These are phyloP conservation scores for Montifringilla adamsi DNA, from an alignment of 2,113 vertebrate genomes.

Conservation along the genomic window DNA sequence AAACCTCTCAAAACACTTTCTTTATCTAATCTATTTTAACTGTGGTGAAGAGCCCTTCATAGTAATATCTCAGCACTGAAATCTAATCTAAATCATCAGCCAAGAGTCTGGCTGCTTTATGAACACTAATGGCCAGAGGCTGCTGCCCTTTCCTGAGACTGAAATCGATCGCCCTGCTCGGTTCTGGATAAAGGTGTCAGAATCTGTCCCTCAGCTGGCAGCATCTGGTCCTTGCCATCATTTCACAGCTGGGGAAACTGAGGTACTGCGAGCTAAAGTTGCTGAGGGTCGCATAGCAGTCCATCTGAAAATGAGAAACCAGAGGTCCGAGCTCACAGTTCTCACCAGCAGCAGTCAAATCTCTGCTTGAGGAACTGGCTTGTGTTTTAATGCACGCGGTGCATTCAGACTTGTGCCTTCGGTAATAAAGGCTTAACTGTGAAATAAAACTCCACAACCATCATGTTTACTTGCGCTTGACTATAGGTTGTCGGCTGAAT, in stretches of 20 bases:
- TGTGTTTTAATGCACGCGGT: background rate
- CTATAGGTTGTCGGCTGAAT: background rate
- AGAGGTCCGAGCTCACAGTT: background rate
- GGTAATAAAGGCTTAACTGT: constrained; percentile 8
- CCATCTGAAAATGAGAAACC: background rate
- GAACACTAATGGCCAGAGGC: background rate
- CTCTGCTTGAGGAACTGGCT: background rate
- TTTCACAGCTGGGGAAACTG: background rate
- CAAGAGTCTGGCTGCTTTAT: background rate
- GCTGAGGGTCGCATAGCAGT: background rate
- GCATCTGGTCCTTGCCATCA: background rate
- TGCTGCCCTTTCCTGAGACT: background rate
- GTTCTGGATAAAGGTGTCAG: background rate
- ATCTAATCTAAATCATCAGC: constrained; percentile 50
- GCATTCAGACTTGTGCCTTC: background rate
- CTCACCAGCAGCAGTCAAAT: background rate
- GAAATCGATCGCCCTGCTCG: background rate
- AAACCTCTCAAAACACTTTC: constrained; percentile 20
- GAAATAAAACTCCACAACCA: constrained; percentile 36
- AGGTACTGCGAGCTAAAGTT: background rate
- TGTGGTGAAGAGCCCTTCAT: background rate
- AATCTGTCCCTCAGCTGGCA: background rate
- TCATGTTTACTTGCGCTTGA: constrained; percentile 19
- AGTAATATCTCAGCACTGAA: background rate
- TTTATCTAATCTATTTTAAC: constrained; percentile 45